phyloP scores from a whole-genome alignment of 2,888 invertebrate species.

The Tetanocera ferruginea region DNA sequence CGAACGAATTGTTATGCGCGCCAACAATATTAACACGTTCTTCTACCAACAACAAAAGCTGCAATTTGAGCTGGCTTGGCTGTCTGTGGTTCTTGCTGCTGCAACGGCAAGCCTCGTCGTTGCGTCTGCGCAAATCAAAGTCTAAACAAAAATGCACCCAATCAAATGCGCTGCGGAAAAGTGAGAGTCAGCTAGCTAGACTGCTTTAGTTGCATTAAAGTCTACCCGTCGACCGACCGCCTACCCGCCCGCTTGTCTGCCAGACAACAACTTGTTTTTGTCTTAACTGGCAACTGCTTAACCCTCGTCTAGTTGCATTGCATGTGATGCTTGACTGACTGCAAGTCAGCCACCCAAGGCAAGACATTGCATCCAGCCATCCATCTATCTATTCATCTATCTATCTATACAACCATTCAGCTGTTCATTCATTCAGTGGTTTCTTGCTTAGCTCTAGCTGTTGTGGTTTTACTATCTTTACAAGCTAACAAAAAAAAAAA shows the following conservation, averaged over 20 bases:
- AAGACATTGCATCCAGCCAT: neutral
- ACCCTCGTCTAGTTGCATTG: neutral
- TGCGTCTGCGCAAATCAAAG: slow-evolving; percentile 12
- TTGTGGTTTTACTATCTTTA: neutral
- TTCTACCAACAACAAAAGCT: no score
- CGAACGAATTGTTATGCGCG: slow-evolving; percentile 17
- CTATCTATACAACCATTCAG: neutral
- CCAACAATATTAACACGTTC: neutral
- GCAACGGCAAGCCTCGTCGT: neutral
- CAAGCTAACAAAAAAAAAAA: neutral
- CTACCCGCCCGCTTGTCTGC: neutral
- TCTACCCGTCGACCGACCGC: neutral
- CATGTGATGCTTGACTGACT: neutral
- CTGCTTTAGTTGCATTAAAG: neutral
- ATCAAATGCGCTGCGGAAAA: neutral
- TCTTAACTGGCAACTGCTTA: no score
- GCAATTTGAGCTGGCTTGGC: neutral
- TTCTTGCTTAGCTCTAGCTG: neutral
- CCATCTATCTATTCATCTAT: neutral
- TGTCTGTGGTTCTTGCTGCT: neutral
- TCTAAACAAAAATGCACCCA: neutral
- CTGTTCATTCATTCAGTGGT: neutral
- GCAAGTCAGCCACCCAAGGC: neutral
- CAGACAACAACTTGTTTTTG: neutral
- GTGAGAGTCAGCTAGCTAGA: slow-evolving; percentile 8